These are phyloP conservation scores for Odontamblyopus rebecca DNA, from an alignment of 2,797 vertebrate genomes.

Conservation along the genomic window DNA sequence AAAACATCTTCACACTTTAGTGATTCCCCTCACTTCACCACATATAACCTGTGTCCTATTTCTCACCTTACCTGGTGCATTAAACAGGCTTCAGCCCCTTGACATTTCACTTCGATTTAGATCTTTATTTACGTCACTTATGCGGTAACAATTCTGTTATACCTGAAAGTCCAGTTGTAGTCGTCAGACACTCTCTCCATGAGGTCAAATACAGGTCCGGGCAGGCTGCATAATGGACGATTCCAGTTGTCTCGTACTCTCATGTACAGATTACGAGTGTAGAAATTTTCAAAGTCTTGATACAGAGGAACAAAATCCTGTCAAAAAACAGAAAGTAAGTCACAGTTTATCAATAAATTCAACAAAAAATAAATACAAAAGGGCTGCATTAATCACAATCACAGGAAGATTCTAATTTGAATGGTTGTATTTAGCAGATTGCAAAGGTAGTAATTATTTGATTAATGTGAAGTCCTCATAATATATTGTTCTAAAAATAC, in stretches of 20 bases:
- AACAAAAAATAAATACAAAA: background rate
- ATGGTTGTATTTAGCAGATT: background rate
- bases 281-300: constrained; percentile 98
- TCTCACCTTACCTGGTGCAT: constrained; percentile 42
- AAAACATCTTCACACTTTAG: constrained; percentile 29
- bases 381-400: background rate
- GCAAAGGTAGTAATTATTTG: background rate
- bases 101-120: background rate
- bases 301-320: constrained; percentile 94
- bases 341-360: background rate
- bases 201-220: constrained; percentile 86
- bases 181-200: constrained; percentile 92
- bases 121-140: background rate
- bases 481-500: background rate
- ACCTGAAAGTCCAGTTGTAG: constrained; percentile 98
- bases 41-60: constrained; percentile 32
- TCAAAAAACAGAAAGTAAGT: constrained; percentile 11
- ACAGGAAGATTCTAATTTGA: background rate
- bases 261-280: constrained; percentile 91
- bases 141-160: constrained; percentile 7
- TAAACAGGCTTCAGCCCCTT: constrained; percentile 43
- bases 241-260: constrained; percentile 96
- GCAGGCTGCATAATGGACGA: constrained; percentile 89
- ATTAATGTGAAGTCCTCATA: background rate
- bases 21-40: constrained; percentile 18